Conservation (phyloP, 2,888 invertebrate genomes). For the Scaptodrosophila latifasciaeformis region DNA sequence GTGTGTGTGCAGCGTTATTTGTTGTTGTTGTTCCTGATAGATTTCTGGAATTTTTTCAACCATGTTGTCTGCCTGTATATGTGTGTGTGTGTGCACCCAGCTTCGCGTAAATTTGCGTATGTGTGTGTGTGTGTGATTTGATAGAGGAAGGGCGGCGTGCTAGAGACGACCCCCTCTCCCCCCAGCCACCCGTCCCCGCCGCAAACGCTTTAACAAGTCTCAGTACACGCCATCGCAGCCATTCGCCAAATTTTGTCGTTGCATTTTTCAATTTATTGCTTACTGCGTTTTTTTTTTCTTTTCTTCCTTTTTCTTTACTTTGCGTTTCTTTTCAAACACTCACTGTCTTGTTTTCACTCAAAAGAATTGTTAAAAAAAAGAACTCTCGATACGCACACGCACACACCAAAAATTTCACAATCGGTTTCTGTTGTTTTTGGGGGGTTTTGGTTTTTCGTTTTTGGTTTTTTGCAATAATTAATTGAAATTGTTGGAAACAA, state of each 20-base stretch:
- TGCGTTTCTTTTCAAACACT: background rate
- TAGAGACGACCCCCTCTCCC: conserved; percentile 50
- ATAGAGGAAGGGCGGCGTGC: conserved; percentile 18
- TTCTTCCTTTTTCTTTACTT: background rate
- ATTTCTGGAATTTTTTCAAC: conserved; percentile 16
- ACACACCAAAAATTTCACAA: background rate
- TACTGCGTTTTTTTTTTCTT: conserved; percentile 29
- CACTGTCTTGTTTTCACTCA: conserved; percentile 25
- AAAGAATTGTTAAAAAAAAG: conserved; percentile 32
- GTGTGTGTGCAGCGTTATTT: conserved; percentile 5
- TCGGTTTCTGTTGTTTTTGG: conserved; percentile 15
- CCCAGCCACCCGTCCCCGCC: conserved; percentile 36
- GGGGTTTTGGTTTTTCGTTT: conserved; percentile 17
- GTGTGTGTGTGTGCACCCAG: conserved; percentile 2
- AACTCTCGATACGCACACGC: background rate
- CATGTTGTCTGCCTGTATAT: background rate
- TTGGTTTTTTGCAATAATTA: conserved; percentile 3
- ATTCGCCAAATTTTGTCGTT: conserved; percentile 16
- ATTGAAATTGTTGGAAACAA: background rate
- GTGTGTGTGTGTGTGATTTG: background rate
- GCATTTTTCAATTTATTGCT: conserved; percentile 47
- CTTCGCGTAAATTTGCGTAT: conserved; percentile 20
- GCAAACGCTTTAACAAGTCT: conserved; percentile 1
- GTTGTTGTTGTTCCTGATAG: conserved; percentile 18
- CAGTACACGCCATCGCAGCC: conserved; percentile 2